These are phyloP conservation scores for Lepidurus arcticus DNA, from an alignment of 1,140 invertebrate species.

Conservation along the genomic window DNA sequence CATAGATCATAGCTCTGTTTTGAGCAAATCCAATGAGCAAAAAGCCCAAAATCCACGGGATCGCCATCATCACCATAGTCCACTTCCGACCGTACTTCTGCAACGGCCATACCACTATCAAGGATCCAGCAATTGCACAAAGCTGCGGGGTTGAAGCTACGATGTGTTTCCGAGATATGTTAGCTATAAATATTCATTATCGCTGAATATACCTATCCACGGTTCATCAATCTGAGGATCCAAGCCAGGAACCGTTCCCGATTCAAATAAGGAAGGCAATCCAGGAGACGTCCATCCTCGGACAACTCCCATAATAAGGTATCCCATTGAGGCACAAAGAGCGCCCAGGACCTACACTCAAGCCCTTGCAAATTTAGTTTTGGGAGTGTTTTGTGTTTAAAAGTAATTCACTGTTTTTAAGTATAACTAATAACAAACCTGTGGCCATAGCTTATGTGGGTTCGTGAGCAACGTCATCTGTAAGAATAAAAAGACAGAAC, in stretches of 20 bases:
- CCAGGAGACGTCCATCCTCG: slow-evolving; percentile 33
- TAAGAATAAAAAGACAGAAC: neutral
- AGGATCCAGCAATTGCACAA: slow-evolving; percentile 29
- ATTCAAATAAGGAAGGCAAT: slow-evolving; percentile 8
- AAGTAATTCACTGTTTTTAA: neutral
- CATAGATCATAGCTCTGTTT: slow-evolving; percentile 44
- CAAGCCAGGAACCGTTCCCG: neutral
- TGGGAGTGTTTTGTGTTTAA: neutral
- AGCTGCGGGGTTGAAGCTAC: slow-evolving; percentile 31
- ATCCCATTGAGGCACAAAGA: slow-evolving; percentile 23
- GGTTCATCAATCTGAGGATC: neutral
- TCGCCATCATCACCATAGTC: slow-evolving; percentile 41
- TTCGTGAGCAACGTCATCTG: neutral
- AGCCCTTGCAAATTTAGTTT: neutral
- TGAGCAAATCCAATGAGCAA: slow-evolving; percentile 41
- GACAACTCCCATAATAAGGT: slow-evolving; percentile 25
- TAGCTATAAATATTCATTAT: neutral
- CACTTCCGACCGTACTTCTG: slow-evolving; percentile 45
- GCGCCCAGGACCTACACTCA: slow-evolving; percentile 22
- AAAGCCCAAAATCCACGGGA: slow-evolving; percentile 46
- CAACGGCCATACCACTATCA: slow-evolving; percentile 38
- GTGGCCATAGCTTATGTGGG: neutral
- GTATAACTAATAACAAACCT: neutral
- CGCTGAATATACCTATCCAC: slow-evolving; percentile 26
- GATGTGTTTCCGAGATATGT: neutral